Conservation (phyloP, 2,113 vertebrate genomes). For the Microtus oregoni region DNA sequence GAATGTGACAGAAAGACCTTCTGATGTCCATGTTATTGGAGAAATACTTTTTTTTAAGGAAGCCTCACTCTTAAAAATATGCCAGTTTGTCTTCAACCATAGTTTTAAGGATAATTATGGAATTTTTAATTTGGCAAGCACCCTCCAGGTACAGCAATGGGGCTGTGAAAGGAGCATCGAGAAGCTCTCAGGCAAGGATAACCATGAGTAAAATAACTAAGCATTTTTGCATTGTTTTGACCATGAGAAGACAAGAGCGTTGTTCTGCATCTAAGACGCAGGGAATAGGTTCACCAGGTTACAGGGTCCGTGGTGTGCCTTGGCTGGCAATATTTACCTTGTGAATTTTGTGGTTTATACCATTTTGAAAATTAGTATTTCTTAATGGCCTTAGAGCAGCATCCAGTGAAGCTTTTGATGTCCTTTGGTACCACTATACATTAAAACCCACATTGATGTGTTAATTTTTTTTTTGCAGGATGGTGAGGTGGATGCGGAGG, state of each 20-base stretch:
- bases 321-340: background rate
- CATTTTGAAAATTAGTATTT: constrained; percentile 45
- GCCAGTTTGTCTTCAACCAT: background rate
- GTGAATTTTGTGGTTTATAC: constrained; percentile 19
- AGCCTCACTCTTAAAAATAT: background rate
- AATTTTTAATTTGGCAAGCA: constrained; percentile 9
- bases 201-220: background rate
- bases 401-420: constrained; percentile 19
- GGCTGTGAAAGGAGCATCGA: background rate
- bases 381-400: background rate
- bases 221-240: background rate
- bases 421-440: background rate
- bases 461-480: constrained; percentile 86
- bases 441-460: background rate
- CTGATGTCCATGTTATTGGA: background rate
- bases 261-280: background rate
- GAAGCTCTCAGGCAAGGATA: background rate
- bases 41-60: background rate
- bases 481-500: constrained; percentile 92
- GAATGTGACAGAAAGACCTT: background rate
- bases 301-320: background rate
- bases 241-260: background rate
- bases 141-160: background rate
- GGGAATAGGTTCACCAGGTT: background rate
- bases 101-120: background rate